Evolutionary conservation across 2,113 vertebrate species (phyloP), one percentile per base, ranked within the genome.

Genomic region (Diadophis punctatus): DNA sequence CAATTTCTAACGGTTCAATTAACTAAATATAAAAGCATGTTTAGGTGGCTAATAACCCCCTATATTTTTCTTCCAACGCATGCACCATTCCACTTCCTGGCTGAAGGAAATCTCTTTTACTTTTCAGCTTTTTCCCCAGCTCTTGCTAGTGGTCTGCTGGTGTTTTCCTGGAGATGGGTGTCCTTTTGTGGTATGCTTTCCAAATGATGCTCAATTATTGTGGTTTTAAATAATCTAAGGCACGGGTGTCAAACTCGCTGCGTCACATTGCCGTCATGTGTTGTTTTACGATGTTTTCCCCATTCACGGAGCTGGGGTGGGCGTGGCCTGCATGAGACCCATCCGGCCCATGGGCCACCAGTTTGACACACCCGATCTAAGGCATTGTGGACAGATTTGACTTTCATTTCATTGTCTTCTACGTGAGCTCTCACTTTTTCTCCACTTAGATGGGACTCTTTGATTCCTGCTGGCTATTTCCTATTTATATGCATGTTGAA

Each of bases 101-200:
- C n/a, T 74, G 68, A 74, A 74, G 2, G 63, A 74, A 74, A 74
- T 12, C 14, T 14, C 30, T 68, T 74, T 74, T 74, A 74, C n/a
- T 74, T 74, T 74, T 74, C n/a, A 34, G n/a, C 2, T 20, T 14
- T 0, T n/a, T 14, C n/a, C 2, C n/a, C n/a, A 8, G 1, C 5
- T 34, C 14, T 74, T 74, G n/a, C 12, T 68, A 1, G 14, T 34
- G 30, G 30, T 34, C 63, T 34, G 14, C 68, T 39, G 68, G n/a
- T 74, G 68, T 20, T 74, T 74, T 74, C n/a, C n/a, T 39, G n/a
- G 16, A 74, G 68, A 74, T 39, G 68, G 14, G 14, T 39, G 16
- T 20, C 6, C 6, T 18, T 74, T 74, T 34, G n/a, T 34, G 63
- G n/a, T 18, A 34, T 39, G 16, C 68, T 18, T 74, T 74, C n/a